Evolutionary conservation across 2,888 invertebrate genomes (phyloP), one percentile per base, ranked within the genome.

Genomic region (Glaucopsyche alexis): DNA sequence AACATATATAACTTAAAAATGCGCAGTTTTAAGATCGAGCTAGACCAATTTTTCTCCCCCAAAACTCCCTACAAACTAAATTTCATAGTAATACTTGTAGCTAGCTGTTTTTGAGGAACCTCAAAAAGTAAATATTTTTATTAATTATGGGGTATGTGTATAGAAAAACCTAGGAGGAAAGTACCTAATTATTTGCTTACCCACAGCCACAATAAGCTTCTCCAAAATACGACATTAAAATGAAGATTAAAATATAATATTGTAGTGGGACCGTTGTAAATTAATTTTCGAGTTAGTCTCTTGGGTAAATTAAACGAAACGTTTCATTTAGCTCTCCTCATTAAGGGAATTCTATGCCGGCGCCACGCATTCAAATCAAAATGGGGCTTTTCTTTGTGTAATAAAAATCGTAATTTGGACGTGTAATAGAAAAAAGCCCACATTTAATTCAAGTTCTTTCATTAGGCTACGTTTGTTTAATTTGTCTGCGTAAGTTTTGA

Each of bases 261-360:
- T 42, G 42, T 55, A 71, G 52, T 49, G 65, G 38, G 65, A 71
- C 65, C 49, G 52, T 66, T 75, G 76, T 71, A 74, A 75, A 76
- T 76, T 76, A 76, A 76, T 76, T 75, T 69, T 73, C 60, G 71
- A 65, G 71, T 72, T 72, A 75, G 73, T 75, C 75, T 72, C 76
- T 74, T 29, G 64, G 72, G 75, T 74, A 72, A 74, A 75, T 72
- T 69, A 72, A 75, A 75, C 70, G 73, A 72, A 76, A 72, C 74
- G 70, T 75, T 72, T 74, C 75, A 75, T 76, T 76, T 74, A 71
- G 67, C 72, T 74, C 64, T 52, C 72, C 74, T 76, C 74, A 76
- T 75, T 74, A 74, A 42, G 66, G 55, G 74, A 75, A 74, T 76
- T 75, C 72, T 60, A 74, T 72, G 72, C 64, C 70, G 49, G n/a